Percentiles rank a stretch among this genome's conserved stretches.
Evolutionary conservation across 2,888 invertebrate species (phyloP).

Genomic region (Cataglyphis albicans): DNA sequence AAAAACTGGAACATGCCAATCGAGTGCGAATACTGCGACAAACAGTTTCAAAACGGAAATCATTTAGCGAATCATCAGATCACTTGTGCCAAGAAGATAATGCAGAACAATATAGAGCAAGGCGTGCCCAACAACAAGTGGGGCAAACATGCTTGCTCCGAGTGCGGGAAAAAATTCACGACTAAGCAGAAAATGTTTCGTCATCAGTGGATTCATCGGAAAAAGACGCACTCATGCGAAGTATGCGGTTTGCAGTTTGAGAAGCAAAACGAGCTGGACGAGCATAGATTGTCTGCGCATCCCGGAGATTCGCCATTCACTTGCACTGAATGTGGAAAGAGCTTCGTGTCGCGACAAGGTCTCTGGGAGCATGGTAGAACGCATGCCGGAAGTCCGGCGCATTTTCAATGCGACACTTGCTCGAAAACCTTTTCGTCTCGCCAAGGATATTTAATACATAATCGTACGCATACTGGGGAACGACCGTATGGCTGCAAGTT

Average conservation of each 20-base stretch:
- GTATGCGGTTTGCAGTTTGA: slow-evolving; percentile 85
- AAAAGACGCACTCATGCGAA: slow-evolving; percentile 86
- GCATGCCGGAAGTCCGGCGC: slow-evolving; percentile 85
- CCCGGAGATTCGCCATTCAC: slow-evolving; percentile 85
- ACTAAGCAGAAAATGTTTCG: slow-evolving; percentile 86
- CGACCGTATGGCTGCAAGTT: slow-evolving; percentile 87
- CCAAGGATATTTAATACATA: slow-evolving; percentile 87
- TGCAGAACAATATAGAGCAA: slow-evolving; percentile 77
- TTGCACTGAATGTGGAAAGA: slow-evolving; percentile 86
- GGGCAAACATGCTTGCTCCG: slow-evolving; percentile 85
- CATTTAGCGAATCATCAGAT: slow-evolving; percentile 85
- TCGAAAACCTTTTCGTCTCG: slow-evolving; percentile 87
- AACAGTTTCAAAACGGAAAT: slow-evolving; percentile 85
- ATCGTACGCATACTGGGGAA: slow-evolving; percentile 87
- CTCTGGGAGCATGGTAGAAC: slow-evolving; percentile 86
- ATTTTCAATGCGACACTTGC: slow-evolving; percentile 86
- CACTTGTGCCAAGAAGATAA: slow-evolving; percentile 82
- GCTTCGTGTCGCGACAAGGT: slow-evolving; percentile 86
- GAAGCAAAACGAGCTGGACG: slow-evolving; percentile 84
- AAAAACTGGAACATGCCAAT: slow-evolving; percentile 80
- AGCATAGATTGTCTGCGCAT: slow-evolving; percentile 85
- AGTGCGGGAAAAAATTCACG: slow-evolving; percentile 86
- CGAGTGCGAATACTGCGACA: slow-evolving; percentile 86
- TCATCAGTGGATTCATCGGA: slow-evolving; percentile 86
- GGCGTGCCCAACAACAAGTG: slow-evolving; percentile 78